phyloP scores from a whole-genome alignment of 2,888 invertebrate species.

The Epistrophe grossulariae region DNA sequence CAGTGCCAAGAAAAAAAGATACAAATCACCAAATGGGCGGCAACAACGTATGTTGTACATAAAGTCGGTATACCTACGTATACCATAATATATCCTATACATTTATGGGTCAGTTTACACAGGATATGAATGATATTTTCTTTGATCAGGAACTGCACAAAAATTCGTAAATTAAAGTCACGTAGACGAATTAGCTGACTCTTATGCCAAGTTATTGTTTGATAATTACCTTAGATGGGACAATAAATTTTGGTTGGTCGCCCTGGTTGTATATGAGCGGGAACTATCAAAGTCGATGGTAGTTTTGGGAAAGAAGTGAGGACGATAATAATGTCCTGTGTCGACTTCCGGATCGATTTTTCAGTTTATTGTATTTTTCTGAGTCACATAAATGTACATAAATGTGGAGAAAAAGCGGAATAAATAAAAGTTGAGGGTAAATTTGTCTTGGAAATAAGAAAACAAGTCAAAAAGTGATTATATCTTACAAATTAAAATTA shows the following conservation, averaged over 20 bases:
- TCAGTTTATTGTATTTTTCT: constrained; percentile 52
- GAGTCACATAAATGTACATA: constrained; percentile 25
- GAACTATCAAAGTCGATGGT: constrained; percentile 47
- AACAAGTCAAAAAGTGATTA: neutral
- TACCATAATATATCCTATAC: neutral
- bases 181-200: constrained; percentile 66
- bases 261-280: constrained; percentile 5
- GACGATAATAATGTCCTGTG: constrained; percentile 63
- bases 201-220: constrained; percentile 70
- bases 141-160: constrained; percentile 64
- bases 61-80: neutral
- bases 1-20: constrained; percentile 60
- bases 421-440: constrained; percentile 28
- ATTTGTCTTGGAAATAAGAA: neutral
- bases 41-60: constrained; percentile 50
- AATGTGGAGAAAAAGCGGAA: constrained; percentile 56
- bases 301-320: constrained; percentile 34
- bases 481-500: neutral
- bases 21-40: constrained; percentile 66
- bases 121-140: constrained; percentile 56
- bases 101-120: neutral
- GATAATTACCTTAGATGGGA: constrained; percentile 55
- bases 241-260: constrained; percentile 56
- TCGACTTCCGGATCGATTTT: constrained; percentile 70
- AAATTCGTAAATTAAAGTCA: constrained; percentile 66